A percentile compares a stretch with the other conserved stretches of the same genome.
Conservation (phyloP, 2,888 invertebrate genomes). For the Lasioglossum zephyrum region DNA sequence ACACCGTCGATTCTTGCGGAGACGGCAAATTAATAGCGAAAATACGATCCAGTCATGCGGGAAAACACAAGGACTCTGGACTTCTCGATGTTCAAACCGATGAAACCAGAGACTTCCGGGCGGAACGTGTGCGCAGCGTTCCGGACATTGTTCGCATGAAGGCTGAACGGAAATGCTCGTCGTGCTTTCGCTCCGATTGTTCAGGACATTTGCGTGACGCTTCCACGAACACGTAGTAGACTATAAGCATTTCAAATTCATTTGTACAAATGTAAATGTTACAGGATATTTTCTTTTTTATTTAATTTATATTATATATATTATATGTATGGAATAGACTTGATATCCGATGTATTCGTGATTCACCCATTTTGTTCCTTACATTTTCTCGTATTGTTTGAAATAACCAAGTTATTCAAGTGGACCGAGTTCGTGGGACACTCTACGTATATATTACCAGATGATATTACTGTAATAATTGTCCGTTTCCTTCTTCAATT, state of each 20-base stretch:
- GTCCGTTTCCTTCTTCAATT: neutral
- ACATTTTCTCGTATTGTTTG: too few species aligned
- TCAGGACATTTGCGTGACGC: conserved; percentile 9
- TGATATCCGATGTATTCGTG: neutral
- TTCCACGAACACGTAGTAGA: conserved; percentile 26
- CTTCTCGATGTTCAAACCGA: conserved; percentile 19
- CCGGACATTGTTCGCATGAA: conserved; percentile 61
- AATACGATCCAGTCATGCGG: conserved; percentile 22
- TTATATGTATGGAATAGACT: conserved; percentile 28
- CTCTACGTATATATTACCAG: too few species aligned
- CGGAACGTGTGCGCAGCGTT: conserved; percentile 61
- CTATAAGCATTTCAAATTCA: neutral
- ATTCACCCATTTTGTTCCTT: neutral
- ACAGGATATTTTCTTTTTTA: conserved; percentile 11
- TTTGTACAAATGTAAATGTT: conserved; percentile 54
- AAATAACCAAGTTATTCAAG: too few species aligned
- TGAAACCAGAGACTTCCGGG: conserved; percentile 10
- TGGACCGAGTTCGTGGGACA: too few species aligned
- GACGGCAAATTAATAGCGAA: conserved; percentile 57
- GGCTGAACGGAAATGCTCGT: neutral
- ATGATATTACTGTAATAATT: neutral
- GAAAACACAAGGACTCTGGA: neutral
- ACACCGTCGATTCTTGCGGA: conserved; percentile 49
- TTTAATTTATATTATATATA: neutral
- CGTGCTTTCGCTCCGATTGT: conserved; percentile 9